These are phyloP conservation scores for Pteropus alecto DNA, from an alignment of 2,113 vertebrate species.

Conservation along the genomic window DNA sequence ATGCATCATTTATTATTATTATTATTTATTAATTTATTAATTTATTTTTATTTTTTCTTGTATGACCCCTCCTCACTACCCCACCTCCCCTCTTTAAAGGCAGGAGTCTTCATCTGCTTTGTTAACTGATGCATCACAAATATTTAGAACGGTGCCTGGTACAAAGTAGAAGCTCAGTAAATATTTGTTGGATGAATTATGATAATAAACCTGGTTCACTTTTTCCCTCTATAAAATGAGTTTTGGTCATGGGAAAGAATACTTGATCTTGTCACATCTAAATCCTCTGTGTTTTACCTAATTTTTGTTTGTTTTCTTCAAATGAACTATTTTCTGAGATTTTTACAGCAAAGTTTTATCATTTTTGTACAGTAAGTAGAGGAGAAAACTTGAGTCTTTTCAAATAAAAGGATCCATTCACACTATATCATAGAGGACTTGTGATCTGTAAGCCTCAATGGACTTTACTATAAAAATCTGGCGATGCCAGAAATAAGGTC, in stretches of 20 bases:
- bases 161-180: background rate
- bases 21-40: background rate
- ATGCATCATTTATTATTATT: background rate
- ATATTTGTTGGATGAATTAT: background rate
- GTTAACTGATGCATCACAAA: background rate
- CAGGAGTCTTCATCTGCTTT: background rate
- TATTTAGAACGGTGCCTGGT: background rate
- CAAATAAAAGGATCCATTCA: background rate
- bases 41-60: background rate
- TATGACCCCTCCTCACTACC: background rate
- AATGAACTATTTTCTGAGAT: slow-evolving; percentile 9
- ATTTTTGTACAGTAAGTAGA: background rate
- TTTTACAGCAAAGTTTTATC: background rate
- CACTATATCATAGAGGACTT: background rate
- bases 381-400: slow-evolving; percentile 31
- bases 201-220: background rate
- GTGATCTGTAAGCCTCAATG: background rate
- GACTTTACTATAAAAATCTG: background rate
- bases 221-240: background rate
- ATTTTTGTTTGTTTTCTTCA: slow-evolving; percentile 37
- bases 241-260: background rate
- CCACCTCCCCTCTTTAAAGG: background rate
- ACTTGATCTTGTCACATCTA: background rate
- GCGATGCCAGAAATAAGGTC: background rate
- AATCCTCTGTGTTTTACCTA: background rate